phyloP scores from a whole-genome alignment of 2,888 invertebrate genomes.

The Sarcophaga subvicina region DNA sequence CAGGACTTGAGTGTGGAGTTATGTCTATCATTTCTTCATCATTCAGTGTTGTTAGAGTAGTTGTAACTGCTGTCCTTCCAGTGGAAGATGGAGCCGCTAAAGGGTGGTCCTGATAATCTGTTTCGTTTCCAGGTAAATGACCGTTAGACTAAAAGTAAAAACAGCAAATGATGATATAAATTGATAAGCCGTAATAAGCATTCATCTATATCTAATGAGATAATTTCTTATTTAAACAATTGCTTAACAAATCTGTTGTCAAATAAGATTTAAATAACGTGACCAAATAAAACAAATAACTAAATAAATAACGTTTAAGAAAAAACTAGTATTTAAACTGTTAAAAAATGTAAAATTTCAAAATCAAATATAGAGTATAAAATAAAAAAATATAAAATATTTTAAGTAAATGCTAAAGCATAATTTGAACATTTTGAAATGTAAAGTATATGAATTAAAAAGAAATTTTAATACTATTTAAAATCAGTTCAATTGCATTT shows the following conservation, averaged over 20 bases:
- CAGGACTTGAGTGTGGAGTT: conserved; percentile 83
- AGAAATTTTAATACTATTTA: too few relatives aligned
- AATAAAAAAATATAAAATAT: too few relatives aligned
- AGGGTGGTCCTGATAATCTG: conserved; percentile 75
- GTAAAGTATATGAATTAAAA: too few relatives aligned
- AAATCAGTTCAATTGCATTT: too few relatives aligned
- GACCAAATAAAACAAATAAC: too few relatives aligned
- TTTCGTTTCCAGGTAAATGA: conserved; percentile 72
- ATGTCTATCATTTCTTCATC: conserved; percentile 87
- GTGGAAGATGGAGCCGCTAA: conserved; percentile 73
- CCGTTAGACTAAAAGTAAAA: conserved; percentile 77
- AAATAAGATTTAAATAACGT: too few relatives aligned
- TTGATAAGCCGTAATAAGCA: not conserved
- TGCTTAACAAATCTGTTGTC: not conserved
- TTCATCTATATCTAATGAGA: not conserved
- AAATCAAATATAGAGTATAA: too few relatives aligned
- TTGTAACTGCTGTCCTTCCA: conserved; percentile 71
- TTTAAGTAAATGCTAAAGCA: too few relatives aligned
- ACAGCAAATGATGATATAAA: conserved; percentile 34
- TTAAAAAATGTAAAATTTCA: too few relatives aligned
- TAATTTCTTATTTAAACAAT: conserved; percentile 9
- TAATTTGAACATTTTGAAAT: too few relatives aligned
- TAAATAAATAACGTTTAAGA: too few relatives aligned
- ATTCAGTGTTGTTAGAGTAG: conserved; percentile 80
- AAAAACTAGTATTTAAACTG: too few relatives aligned